Evolutionary conservation across 2,113 vertebrate genomes (phyloP), one percentile per base, ranked within the genome.

Genomic region (Cepphus grylle): DNA sequence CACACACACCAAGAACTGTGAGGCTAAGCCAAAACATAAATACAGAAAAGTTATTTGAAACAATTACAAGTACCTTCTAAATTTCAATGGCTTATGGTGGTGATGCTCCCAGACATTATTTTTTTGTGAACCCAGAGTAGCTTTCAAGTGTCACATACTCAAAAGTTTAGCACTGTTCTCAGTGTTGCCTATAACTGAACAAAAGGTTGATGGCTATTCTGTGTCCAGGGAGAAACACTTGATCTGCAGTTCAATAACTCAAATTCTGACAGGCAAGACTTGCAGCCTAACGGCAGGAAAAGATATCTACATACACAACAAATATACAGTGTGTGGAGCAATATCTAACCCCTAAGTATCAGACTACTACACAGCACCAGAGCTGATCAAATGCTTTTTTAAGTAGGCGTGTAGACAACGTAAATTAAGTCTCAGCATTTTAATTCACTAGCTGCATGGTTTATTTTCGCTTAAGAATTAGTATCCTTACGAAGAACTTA

Each of bases 231-330:
- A 56, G 16, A 85, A 91, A 76, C 14, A 30, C 3, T 30, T 79
- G 40, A 49, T 12, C 36, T 69, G 12, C 80, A 81, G 29, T 5
- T 53, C 52, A 74, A 2, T 2, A 71, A 70, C 59, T 42, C 52
- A 13, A 45, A 36, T 29, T 52, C 42, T 36, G 34, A 42, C n/a
- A 63, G 38, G 16, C 23, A 71, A 61, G 18, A 62, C 5, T 2
- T 12, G 2, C 45, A 88, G 71, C 30, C n/a, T 45, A 74, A 53
- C 2, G 2, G 49, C 47, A 76, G 0, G 0, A n/a, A 16, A 53
- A 81, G n/a, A 0, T 7, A n/a, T 5, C 63, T 52, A 15, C 49
- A 58, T 32, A 58, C 34, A 53, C 1, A 45, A 66, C 58, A 56
- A 61, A 53, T 53, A 55, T 0, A 18, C 19, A 61, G 43, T 5